Evolutionary conservation across 2,797 vertebrate genomes (phyloP).

Genomic region (Acanthornis magna): DNA sequence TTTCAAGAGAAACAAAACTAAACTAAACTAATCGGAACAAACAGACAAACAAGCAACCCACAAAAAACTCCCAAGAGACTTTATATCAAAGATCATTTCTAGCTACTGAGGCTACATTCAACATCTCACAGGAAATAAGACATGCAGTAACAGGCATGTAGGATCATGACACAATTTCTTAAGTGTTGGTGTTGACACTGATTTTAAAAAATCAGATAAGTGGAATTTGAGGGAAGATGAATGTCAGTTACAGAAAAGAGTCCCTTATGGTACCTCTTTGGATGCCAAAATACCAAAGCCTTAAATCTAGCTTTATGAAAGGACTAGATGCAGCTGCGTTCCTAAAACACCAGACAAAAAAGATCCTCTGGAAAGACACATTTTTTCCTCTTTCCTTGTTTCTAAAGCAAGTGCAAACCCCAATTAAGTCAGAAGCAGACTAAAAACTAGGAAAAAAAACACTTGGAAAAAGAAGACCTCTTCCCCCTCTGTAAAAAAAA

Average conservation of each 20-base stretch:
- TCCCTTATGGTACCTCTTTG: background rate
- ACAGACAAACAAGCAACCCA: background rate
- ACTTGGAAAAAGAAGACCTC: background rate
- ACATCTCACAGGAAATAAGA: background rate
- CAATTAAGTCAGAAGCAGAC: background rate
- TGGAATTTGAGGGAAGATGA: background rate
- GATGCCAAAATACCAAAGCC: background rate
- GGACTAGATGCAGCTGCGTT: fast-evolving
- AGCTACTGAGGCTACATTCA: background rate
- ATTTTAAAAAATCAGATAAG: background rate
- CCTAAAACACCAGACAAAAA: background rate
- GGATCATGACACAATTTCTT: background rate
- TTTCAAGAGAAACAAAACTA: background rate
- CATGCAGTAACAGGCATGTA: background rate
- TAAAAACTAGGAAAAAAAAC: background rate
- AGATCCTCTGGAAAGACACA: background rate
- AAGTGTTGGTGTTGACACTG: background rate
- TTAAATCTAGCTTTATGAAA: background rate
- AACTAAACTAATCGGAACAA: background rate
- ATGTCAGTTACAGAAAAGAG: background rate
- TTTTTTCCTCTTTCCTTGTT: background rate
- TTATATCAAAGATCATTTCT: background rate
- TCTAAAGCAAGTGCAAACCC: background rate
- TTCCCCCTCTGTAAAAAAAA: background rate
- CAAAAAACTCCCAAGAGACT: background rate